Evolutionary conservation across 2,888 invertebrate genomes (phyloP).

Genomic region (Leucophenga montana): DNA sequence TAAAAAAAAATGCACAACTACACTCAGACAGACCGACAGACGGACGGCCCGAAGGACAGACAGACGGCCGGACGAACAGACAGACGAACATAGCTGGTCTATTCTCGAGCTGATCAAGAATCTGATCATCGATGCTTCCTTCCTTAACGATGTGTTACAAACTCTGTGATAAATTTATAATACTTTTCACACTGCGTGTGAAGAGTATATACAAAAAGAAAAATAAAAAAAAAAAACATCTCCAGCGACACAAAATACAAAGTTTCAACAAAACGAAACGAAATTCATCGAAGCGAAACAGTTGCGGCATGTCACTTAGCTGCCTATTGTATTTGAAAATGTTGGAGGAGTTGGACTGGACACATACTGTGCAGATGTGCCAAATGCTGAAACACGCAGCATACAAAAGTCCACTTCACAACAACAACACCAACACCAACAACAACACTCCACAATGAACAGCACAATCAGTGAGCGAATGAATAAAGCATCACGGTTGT

Average conservation of each 20-base stretch:
- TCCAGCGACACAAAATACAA: not conserved
- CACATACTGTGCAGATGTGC: constrained; percentile 49
- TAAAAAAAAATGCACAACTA: too few species aligned
- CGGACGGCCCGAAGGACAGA: too few species aligned
- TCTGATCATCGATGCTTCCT: too few species aligned
- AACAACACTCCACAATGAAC: constrained; percentile 54
- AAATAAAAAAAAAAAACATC: not conserved
- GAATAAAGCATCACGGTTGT: constrained; percentile 59
- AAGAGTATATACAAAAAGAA: too few species aligned
- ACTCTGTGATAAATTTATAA: too few species aligned
- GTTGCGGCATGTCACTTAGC: constrained; percentile 59
- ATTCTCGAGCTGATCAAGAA: too few species aligned
- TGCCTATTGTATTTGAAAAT: constrained; percentile 43
- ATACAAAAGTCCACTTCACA: not conserved
- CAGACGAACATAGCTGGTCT: too few species aligned
- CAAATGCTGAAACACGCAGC: constrained; percentile 26
- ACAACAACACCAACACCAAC: constrained; percentile 12
- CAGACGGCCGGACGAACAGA: too few species aligned
- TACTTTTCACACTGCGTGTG: too few species aligned
- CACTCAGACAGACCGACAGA: too few species aligned
- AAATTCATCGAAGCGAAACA: constrained; percentile 9
- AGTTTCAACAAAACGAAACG: constrained; percentile 4
- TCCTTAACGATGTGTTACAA: too few species aligned
- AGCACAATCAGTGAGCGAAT: constrained; percentile 38
- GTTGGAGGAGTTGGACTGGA: too few species aligned